phyloP scores from a whole-genome alignment of 2,113 vertebrate species.

The Alligator mississippiensis region DNA sequence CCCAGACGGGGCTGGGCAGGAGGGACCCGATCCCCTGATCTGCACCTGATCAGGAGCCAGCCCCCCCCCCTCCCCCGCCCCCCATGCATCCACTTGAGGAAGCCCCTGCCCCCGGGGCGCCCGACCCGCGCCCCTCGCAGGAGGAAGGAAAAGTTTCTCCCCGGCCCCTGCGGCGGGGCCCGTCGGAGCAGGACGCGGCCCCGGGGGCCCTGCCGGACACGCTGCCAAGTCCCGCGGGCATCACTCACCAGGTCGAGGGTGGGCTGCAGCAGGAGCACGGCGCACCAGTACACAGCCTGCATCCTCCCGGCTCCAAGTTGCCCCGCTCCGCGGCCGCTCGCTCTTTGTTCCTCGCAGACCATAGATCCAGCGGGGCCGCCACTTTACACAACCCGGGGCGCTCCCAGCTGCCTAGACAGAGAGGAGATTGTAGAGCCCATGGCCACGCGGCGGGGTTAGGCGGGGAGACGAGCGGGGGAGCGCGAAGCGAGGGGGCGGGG shows the following conservation, averaged over 20 bases:
- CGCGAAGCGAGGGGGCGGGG: conserved; percentile 37
- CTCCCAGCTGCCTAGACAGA: conserved; percentile 87
- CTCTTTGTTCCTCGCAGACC: conserved; percentile 86
- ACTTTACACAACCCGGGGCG: conserved; percentile 85
- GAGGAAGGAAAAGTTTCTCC: too few relatives aligned
- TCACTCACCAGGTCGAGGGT: conserved; percentile 93
- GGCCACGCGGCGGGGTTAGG: conserved; percentile 84
- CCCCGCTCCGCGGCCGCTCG: conserved; percentile 85
- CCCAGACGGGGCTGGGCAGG: neutral
- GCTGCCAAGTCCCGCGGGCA: too few relatives aligned
- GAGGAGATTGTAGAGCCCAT: conserved; percentile 90
- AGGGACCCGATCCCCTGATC: too few relatives aligned
- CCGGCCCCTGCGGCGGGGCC: too few relatives aligned
- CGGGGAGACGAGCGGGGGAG: conserved; percentile 65
- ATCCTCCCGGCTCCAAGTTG: conserved; percentile 96
- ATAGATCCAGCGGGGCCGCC: conserved; percentile 94
- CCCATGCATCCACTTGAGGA: too few relatives aligned
- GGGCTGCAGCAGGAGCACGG: conserved; percentile 91
- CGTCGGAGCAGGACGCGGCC: neutral
- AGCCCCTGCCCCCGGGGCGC: too few relatives aligned
- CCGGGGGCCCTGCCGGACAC: neutral
- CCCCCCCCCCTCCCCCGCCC: too few relatives aligned
- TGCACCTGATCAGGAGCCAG: too few relatives aligned
- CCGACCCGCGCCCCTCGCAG: too few relatives aligned
- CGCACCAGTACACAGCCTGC: conserved; percentile 92